phyloP scores from a whole-genome alignment of 2,113 vertebrate genomes.

The Pedionomus torquatus region DNA sequence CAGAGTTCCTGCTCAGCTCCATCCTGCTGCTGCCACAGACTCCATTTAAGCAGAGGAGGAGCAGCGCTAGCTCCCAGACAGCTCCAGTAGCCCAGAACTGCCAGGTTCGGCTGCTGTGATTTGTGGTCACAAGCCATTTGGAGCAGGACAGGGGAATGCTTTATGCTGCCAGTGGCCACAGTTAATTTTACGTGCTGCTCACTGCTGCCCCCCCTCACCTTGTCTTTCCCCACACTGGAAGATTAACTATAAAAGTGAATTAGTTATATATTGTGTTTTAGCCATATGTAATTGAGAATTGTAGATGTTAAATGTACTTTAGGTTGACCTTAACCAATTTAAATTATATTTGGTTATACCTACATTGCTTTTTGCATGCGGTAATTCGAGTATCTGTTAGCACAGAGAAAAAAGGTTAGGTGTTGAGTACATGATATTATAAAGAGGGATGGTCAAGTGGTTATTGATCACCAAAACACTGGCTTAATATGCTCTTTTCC shows the following conservation, averaged over 20 bases:
- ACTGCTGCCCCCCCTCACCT: too few relatives aligned
- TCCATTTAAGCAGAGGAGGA: not conserved
- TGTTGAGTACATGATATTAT: accelerated
- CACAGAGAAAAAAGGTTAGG: not conserved
- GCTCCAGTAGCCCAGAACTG: not conserved
- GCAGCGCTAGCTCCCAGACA: not conserved
- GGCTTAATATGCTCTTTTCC: not conserved
- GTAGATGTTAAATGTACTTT: not conserved
- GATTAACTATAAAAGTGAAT: not conserved
- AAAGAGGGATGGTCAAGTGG: not conserved
- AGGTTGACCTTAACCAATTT: not conserved
- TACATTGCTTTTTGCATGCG: not conserved
- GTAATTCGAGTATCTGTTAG: not conserved
- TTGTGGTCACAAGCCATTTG: not conserved
- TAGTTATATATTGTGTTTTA: not conserved
- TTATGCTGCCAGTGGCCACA: not conserved
- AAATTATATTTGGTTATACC: not conserved
- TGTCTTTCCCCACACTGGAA: not conserved
- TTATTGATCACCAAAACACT: not conserved
- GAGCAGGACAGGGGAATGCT: not conserved
- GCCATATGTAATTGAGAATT: not conserved
- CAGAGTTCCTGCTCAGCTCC: not conserved
- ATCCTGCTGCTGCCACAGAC: not conserved
- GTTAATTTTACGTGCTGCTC: not conserved
- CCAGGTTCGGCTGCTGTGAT: not conserved